Evolutionary conservation across 2,113 vertebrate genomes (phyloP), one percentile per base, ranked within the genome.

Genomic region (Crotophaga sulcirostris): DNA sequence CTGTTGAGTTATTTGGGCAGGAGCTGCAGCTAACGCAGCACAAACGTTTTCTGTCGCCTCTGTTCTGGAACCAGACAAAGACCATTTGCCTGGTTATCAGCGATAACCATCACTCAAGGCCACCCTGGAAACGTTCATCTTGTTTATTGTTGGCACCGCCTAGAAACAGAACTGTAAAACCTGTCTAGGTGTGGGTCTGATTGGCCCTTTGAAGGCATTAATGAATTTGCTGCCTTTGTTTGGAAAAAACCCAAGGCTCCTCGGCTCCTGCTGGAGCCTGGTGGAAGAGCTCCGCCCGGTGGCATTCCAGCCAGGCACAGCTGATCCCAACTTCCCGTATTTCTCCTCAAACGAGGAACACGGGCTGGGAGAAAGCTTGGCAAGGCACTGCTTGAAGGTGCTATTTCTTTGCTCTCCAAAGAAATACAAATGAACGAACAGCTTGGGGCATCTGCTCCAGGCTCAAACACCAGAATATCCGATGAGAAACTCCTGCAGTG

Each of bases 251-350:
- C 11, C 11, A 15, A 9, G 20, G 20, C 49, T 0, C 0, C 18
- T 9, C n/a, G 62, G 70, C 33, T 58, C 70, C 58, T n/a, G 85
- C n/a, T 1, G 0, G 52, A 75, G 76, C 59, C 74, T 13, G 78
- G 88, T 55, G 91, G 87, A 91, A 92, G 85, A 88, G 94, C 95
- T 96, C 96, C 93, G 84, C 91, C 94, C 85, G 29, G 78, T 44
- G 94, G 96, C 90, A 47, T 1, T 8, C 26, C 4, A 7, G 6
- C 29, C 79, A 91, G 91, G 91, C 94, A 83, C 87, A 23, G 78
- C 87, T 16, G 58, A 24, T 24, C 21, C 47, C 47, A 49, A 6
- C 16, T 82, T 47, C n/a, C 78, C 64, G 0, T 3, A 11, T 34
- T 82, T 51, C 78, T 73, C 62, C 87, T 59, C 23, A 17, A 40